Evolutionary conservation across 2,888 invertebrate species (phyloP).

Genomic region (Pammene aurita): DNA sequence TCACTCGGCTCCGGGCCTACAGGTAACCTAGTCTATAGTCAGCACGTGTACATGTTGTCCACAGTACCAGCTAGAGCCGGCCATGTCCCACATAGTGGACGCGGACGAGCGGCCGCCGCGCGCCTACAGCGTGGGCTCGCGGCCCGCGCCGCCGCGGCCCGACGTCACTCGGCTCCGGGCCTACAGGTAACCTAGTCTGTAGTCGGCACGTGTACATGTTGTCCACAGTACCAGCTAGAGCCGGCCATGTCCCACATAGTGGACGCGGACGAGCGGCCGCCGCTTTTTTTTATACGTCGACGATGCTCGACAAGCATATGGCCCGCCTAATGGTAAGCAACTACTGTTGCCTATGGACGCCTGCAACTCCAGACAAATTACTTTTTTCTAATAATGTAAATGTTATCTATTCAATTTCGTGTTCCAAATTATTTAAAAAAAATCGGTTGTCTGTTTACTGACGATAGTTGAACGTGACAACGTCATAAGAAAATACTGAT

Average conservation of each 20-base stretch:
- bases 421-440: too few relatives aligned
- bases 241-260: constrained; percentile 84
- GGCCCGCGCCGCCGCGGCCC: constrained; percentile 84
- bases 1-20: constrained; percentile 83
- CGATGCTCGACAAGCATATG: too few relatives aligned
- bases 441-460: too few relatives aligned
- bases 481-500: too few relatives aligned
- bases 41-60: not conserved
- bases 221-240: constrained; percentile 87
- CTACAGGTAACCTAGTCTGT: constrained; percentile 53
- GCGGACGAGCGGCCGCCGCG: constrained; percentile 87
- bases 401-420: too few relatives aligned
- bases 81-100: constrained; percentile 78
- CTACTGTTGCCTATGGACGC: too few relatives aligned
- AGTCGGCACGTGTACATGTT: not conserved
- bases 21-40: constrained; percentile 13
- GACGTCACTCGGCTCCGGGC: constrained; percentile 80
- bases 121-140: constrained; percentile 93
- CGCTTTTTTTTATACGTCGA: too few relatives aligned
- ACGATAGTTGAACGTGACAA: too few relatives aligned
- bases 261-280: constrained; percentile 86
- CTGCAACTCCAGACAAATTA: too few relatives aligned
- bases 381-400: too few relatives aligned
- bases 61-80: constrained; percentile 91
- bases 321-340: too few relatives aligned